Evolutionary conservation across 1,140 invertebrate species (phyloP).

Genomic region (Eriocheir sinensis): DNA sequence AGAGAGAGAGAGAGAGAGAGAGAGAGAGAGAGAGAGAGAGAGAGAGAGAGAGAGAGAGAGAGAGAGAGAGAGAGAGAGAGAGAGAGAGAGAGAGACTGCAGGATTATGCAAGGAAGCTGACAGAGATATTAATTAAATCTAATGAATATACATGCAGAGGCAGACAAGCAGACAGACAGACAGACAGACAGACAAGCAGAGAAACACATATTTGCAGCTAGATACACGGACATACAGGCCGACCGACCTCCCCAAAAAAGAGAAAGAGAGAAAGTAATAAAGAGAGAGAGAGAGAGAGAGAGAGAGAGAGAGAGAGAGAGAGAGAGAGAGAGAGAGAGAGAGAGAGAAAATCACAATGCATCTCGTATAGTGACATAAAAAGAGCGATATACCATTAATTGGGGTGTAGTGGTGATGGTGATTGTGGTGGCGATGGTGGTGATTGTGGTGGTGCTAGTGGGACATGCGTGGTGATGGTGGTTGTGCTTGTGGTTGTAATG

Average conservation of each 20-base stretch:
- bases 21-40: neutral
- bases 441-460: neutral
- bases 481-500: too few species aligned
- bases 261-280: neutral
- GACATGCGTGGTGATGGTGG: slow-evolving; percentile 9
- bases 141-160: too few species aligned
- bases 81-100: neutral
- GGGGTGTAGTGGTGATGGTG: too few species aligned
- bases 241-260: too few species aligned
- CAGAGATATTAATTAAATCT: too few species aligned
- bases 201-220: slow-evolving; percentile 29
- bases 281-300: neutral
- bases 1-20: neutral
- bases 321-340: neutral
- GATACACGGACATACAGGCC: slow-evolving; percentile 37
- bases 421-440: too few species aligned
- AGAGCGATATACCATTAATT: too few species aligned
- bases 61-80: neutral
- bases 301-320: too few species aligned
- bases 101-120: too few species aligned
- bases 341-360: too few species aligned
- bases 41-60: neutral
- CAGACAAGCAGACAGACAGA: slow-evolving; percentile 38
- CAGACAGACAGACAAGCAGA: slow-evolving; percentile 27
- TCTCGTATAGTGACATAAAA: too few species aligned